Evolutionary conservation across 2,888 invertebrate genomes (phyloP).

Genomic region (Amphimallon solstitiale): DNA sequence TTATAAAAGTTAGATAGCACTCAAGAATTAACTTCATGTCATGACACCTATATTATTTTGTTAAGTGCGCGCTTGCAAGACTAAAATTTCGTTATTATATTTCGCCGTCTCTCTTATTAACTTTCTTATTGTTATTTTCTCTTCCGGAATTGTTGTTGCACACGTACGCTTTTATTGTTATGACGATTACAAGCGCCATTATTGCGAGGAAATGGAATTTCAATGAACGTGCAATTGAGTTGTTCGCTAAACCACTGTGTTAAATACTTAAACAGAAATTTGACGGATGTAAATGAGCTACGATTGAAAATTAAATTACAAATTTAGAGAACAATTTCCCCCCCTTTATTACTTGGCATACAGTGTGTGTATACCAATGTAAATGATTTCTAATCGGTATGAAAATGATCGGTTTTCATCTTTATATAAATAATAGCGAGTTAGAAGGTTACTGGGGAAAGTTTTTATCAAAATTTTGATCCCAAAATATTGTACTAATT

Average conservation of each 20-base stretch:
- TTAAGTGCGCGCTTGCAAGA: constrained; percentile 1
- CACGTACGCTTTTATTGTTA: constrained; percentile 8
- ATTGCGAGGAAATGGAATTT: constrained; percentile 11
- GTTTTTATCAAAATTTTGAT: too few species aligned
- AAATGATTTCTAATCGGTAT: not conserved
- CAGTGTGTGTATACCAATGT: not conserved
- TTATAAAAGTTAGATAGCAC: not conserved
- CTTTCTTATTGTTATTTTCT: constrained; percentile 5
- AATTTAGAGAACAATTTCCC: constrained; percentile 14
- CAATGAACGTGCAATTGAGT: not conserved
- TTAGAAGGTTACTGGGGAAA: too few species aligned
- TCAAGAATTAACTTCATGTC: not conserved
- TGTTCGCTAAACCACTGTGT: not conserved
- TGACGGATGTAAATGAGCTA: constrained; percentile 17
- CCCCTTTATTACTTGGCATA: constrained; percentile 12
- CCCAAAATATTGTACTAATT: too few species aligned
- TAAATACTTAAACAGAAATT: constrained; percentile 25
- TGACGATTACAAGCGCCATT: constrained; percentile 18
- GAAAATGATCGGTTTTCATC: not conserved
- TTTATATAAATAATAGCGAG: too few species aligned
- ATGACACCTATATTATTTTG: constrained; percentile 6
- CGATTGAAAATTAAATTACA: constrained; percentile 23
- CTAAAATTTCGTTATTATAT: not conserved
- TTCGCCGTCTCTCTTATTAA: constrained; percentile 4
- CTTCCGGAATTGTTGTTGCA: not conserved